Evolutionary conservation across 1,140 invertebrate species (phyloP).

Genomic region (Solen grandis): DNA sequence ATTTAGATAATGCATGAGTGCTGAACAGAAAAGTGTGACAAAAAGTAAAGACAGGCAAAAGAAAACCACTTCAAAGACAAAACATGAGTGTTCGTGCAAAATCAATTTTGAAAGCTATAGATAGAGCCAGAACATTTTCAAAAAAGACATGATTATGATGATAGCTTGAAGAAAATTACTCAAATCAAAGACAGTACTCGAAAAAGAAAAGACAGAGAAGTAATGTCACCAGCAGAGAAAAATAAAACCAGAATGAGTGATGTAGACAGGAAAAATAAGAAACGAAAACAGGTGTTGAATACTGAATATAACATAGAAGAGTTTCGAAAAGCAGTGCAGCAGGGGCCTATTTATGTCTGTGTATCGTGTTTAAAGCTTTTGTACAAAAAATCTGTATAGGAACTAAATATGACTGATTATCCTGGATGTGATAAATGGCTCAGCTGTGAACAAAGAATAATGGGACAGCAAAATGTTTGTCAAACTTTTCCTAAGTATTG

Average conservation of each 20-base stretch:
- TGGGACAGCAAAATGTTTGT: neutral
- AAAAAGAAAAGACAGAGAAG: neutral
- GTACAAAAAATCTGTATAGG: constrained; percentile 19
- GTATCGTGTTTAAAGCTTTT: constrained; percentile 13
- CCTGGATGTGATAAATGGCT: constrained; percentile 5
- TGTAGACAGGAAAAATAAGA: neutral
- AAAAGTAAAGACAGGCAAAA: neutral
- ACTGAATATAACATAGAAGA: neutral
- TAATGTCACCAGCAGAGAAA: neutral
- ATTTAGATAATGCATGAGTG: neutral
- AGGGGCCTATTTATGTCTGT: constrained; percentile 26
- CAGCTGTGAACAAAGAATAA: neutral
- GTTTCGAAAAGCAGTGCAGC: neutral
- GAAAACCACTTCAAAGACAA: neutral
- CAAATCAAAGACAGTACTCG: neutral
- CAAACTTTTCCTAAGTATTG: constrained; percentile 1
- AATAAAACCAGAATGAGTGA: neutral
- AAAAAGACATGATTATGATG: neutral
- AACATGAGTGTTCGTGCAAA: neutral
- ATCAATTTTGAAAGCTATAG: neutral
- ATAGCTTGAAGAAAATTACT: neutral
- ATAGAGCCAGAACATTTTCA: neutral
- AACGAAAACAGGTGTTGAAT: neutral
- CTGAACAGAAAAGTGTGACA: neutral
- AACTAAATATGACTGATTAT: constrained; percentile 22